A percentile compares a stretch with the other conserved stretches of the same genome.
phyloP scores from a whole-genome alignment of 2,113 vertebrate genomes.

The Coryphaenoides rupestris region DNA sequence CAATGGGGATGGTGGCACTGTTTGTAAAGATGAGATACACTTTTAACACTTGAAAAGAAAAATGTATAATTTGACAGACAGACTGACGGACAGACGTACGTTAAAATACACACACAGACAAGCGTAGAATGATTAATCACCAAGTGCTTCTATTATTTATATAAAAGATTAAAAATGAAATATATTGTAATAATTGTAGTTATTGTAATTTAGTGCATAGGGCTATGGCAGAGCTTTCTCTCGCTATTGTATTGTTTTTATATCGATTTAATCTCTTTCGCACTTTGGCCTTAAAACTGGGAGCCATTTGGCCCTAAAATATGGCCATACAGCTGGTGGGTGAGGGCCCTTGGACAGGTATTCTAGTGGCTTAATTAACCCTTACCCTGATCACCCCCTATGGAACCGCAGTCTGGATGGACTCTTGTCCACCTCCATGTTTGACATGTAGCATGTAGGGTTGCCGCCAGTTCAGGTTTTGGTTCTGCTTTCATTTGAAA shows the following conservation, averaged over 20 bases:
- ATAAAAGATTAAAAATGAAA: slow-evolving; percentile 13
- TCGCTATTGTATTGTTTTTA: background rate
- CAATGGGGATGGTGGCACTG: slow-evolving; percentile 82
- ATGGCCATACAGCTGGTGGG: too few relatives aligned
- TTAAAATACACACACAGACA: slow-evolving; percentile 24
- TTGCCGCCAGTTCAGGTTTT: too few relatives aligned
- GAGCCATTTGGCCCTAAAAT: background rate
- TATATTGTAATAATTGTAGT: slow-evolving; percentile 22
- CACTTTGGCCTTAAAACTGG: slow-evolving; percentile 3
- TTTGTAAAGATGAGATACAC: slow-evolving; percentile 39
- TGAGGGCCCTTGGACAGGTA: too few relatives aligned
- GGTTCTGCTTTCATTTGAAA: too few relatives aligned
- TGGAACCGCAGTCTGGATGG: too few relatives aligned
- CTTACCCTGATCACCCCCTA: too few relatives aligned
- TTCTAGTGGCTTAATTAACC: too few relatives aligned
- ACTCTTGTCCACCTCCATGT: too few relatives aligned
- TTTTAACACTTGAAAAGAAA: slow-evolving; percentile 61
- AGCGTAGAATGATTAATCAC: slow-evolving; percentile 61
- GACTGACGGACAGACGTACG: slow-evolving; percentile 9
- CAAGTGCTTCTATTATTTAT: slow-evolving; percentile 62
- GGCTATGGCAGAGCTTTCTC: background rate
- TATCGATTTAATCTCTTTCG: slow-evolving; percentile 4
- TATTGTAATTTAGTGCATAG: slow-evolving; percentile 18
- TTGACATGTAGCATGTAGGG: too few relatives aligned
- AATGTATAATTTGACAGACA: slow-evolving; percentile 3